These are phyloP conservation scores for Orycteropus afer DNA, from an alignment of 2,113 vertebrate genomes.

Conservation along the genomic window DNA sequence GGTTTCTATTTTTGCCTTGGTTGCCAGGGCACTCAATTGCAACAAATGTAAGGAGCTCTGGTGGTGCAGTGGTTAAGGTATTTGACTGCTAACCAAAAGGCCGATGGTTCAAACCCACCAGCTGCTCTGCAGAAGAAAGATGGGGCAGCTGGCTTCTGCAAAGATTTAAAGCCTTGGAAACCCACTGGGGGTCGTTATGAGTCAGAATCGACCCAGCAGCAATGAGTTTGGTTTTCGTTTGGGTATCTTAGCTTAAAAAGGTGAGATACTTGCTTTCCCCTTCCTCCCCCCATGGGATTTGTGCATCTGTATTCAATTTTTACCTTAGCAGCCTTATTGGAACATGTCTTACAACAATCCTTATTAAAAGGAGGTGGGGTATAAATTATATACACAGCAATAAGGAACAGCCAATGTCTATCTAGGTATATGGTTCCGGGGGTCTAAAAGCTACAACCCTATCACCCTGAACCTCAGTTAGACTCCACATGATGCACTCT, in stretches of 20 bases:
- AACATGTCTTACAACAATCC: not conserved
- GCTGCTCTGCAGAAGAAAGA: too few relatives aligned
- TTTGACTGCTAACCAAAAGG: too few relatives aligned
- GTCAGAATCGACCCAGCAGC: too few relatives aligned
- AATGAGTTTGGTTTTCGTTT: too few relatives aligned
- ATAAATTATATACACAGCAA: not conserved
- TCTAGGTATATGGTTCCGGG: not conserved
- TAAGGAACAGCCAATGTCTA: not conserved
- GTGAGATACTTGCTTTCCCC: not conserved
- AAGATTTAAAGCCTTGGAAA: too few relatives aligned
- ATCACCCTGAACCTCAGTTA: not conserved
- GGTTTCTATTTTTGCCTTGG: slow-evolving; percentile 14
- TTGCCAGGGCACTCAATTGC: not conserved
- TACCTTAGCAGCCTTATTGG: not conserved
- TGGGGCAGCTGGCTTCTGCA: too few relatives aligned
- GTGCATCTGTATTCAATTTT: not conserved
- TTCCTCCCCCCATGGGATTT: not conserved
- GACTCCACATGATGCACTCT: not conserved
- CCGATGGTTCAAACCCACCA: too few relatives aligned
- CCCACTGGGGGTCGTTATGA: too few relatives aligned
- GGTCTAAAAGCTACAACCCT: not conserved
- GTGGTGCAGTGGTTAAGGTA: too few relatives aligned
- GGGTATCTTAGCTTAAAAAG: not conserved
- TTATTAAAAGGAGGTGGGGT: not conserved
- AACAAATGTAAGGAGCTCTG: not conserved